Base-by-base conservation (phyloP, 2,113 vertebrate genomes). In the Micronycteris hirsuta region DNA sequence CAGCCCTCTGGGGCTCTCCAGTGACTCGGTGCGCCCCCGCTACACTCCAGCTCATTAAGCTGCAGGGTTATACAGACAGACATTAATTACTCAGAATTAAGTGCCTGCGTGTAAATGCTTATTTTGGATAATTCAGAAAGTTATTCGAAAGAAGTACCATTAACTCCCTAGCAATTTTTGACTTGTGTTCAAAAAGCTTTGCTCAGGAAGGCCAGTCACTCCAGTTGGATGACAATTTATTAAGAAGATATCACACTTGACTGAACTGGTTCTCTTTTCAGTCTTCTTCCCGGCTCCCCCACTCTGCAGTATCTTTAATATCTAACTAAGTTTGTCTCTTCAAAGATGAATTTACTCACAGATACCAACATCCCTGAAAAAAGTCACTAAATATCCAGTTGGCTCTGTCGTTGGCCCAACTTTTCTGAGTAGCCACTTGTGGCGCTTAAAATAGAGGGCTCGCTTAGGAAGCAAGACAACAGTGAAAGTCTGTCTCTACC, bases 31-130 rank as follows among this genome's bases (percentile, higher is more conserved):
- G 9, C 91, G 90, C 83, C 73, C 0, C 0, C 3, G 4, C 73
- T 96, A 87, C 95, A 86, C 92, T 97, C 87, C 85, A 97, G 93
- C 80, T 97, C 93, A 95, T 98, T 98, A 97, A 96, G 89, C 49
- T 16, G 13, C 85, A 91, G 78, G 15, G 73, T 65, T 91, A 91
- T 70, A 89, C 67, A 89, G 82, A 58, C 71, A 81, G 71, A 89
- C 93, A 78, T 96, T 94, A 96, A 94, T 97, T 97, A 95, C 86
- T 92, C 88, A 65, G 86, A 96, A 93, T 93, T 96, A 91, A 96
- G 93, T 92, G 86, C 43, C 82, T 92, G 67, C n/a, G 7, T 94
- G 31, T 83, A 89, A 97, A 93, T 96, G 97, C 94, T 97, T 97
- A 93, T 91, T 96, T 96, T 97, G 94, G 96, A 96, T 86, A 96